phyloP scores from a whole-genome alignment of 2,797 vertebrate species.

The Anomalospiza imberbis region DNA sequence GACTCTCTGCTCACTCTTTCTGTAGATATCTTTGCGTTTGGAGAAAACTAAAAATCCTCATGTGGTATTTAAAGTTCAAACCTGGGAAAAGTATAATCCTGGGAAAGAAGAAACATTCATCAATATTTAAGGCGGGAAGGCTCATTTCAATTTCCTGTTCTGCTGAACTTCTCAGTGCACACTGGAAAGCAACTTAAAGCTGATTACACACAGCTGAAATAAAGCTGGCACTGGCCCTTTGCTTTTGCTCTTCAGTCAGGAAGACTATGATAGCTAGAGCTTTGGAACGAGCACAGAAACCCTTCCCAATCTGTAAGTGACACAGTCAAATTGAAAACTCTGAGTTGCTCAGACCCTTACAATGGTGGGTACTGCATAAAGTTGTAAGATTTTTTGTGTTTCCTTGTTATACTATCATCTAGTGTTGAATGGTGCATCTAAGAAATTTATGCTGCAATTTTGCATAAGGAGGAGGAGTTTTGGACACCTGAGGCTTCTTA shows the following conservation, averaged over 20 bases:
- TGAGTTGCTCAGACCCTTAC: background rate
- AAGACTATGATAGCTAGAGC: background rate
- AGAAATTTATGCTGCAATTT: background rate
- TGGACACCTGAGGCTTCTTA: background rate
- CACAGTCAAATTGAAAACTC: background rate
- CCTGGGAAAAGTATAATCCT: background rate
- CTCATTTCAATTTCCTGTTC: background rate
- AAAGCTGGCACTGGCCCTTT: background rate
- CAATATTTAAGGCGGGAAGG: background rate
- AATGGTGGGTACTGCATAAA: background rate
- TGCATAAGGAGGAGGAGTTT: background rate
- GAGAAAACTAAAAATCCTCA: background rate
- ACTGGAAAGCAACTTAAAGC: background rate
- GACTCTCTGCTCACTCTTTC: background rate
- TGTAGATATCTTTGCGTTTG: background rate
- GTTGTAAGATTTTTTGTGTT: background rate
- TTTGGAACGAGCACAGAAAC: background rate
- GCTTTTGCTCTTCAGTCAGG: background rate
- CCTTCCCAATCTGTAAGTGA: background rate
- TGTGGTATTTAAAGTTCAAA: background rate
- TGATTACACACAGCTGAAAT: background rate
- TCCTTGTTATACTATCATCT: background rate
- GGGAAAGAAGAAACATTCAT: background rate
- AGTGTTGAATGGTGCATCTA: background rate
- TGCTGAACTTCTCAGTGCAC: background rate